Base-by-base conservation (phyloP, 92 coral and sea anemone genomes). In the Bergia sp. region DNA sequence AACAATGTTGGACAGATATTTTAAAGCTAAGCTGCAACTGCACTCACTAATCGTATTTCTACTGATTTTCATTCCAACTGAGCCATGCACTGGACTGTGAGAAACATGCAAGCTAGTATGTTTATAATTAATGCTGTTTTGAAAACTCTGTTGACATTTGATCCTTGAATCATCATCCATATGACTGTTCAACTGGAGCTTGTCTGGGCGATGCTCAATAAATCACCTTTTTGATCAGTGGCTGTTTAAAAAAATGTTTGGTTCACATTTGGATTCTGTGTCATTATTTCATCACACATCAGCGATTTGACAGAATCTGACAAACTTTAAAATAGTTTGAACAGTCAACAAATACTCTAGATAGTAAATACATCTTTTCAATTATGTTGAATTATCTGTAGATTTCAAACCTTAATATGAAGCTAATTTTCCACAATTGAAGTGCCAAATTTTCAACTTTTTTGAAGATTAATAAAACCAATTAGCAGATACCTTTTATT, bases 111-210 rank as follows among this genome's bases (percentile, higher is more conserved):
- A n/a, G 40, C 18, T 16, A 57, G 41, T 10, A 45, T 72, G 79
- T 69, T 71, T 66, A 5, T 36, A n/a, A 29, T 45, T 43, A 11
- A 84, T 21, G 43, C 23, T n/a, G 45, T 6, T 23, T 82, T 43
- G 7, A 18, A 61, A 20, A 2, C 69, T 18, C 18, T 61, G 69
- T 23, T 71, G 87, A 71, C 58, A 47, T 84, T 84, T 84, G 77
- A 71, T 84, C 78, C 78, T 45, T 45, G 50, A 16, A 10, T 12
- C 3, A 10, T 57, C 20, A 13, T 4, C 66, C 66, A 57, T 15
- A 61, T 61, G 29, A 29, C 29, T 29, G n/a, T 21, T 18, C 8
- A 61, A 61, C 69, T 61, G 69, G 7, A 61, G 69, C 69, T 23
- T 16, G 69, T 61, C 69, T 20, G 29, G 23, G 12, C 18, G 69